Base-by-base conservation (phyloP, 2,113 vertebrate genomes). In the Cyanoderma ruficeps region DNA sequence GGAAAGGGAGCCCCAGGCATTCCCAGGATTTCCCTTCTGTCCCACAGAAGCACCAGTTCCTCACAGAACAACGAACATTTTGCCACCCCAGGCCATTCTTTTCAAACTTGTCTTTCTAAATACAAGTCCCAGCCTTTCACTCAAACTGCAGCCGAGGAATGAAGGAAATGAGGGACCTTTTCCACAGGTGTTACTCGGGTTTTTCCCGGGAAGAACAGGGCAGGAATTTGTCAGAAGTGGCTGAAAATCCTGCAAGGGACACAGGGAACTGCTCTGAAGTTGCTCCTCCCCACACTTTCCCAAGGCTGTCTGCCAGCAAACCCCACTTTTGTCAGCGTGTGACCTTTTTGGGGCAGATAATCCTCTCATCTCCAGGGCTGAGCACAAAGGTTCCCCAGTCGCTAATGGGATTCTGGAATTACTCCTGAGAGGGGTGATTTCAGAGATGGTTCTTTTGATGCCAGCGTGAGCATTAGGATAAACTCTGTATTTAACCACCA, bases 111-210 rank as follows among this genome's bases (percentile, higher is more conserved):
- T 6, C 52, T 59, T 76, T 37, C 30, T 13, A n/a, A 64, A 64
- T 1, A 25, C 5, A 11, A 60, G 1, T 3, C 23, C 0, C 0
- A 69, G 50, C 22, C 18, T 77, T 82, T 41, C 50, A 6, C 30
- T n/a, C 50, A 8, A 33, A 24, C 1, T 31, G 69, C 44, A 69
- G 55, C 63, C 14, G 4, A 59, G 57, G 39, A 49, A 7, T 2
- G 59, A 37, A 30, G 41, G 55, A 25, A 19, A 46, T 1, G 13
- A 19, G 46, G 5, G 22, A 17, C 1, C 10, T 70, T 65, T 46
- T 4, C 57, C 28, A 4, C n/a, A 9, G 46, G 10, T 13, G 49
- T 16, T 5, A 8, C 14, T 55, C 8, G 4, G 27, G 25, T 5
- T 70, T 42, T 57, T 42, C 57, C 63, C 11, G 14, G 28, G 24